Percentiles rank a stretch among this genome's conserved stretches.
Evolutionary conservation across 2,888 invertebrate genomes (phyloP).

Genomic region (Himalopsyche japonica): DNA sequence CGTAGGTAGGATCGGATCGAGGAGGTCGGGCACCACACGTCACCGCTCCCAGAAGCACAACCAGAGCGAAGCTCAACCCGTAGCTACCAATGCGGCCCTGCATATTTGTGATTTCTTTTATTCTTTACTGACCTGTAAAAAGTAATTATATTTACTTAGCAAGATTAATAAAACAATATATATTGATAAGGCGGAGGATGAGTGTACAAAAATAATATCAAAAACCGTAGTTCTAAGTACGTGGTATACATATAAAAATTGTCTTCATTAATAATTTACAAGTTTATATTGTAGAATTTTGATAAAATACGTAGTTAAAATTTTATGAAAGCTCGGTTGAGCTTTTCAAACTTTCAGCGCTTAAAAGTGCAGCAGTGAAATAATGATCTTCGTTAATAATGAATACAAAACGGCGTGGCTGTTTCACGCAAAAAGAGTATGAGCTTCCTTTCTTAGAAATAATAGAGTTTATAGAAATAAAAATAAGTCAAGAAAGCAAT

Average conservation of each 20-base stretch:
- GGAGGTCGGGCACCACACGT: slow-evolving; percentile 33
- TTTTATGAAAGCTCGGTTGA: not conserved
- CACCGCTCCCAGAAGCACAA: slow-evolving; percentile 27
- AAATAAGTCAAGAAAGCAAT: not conserved
- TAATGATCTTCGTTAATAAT: not conserved
- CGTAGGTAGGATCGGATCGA: slow-evolving; percentile 26
- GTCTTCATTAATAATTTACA: not conserved
- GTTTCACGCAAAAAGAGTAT: not conserved
- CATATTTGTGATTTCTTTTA: slow-evolving; percentile 19
- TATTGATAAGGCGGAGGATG: no score
- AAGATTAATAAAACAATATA: no score
- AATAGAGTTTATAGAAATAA: not conserved
- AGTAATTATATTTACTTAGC: not conserved
- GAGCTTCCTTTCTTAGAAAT: not conserved
- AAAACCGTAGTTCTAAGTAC: no score
- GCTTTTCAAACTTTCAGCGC: not conserved
- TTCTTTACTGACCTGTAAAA: not conserved
- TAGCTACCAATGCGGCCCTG: slow-evolving; percentile 22
- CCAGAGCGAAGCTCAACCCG: slow-evolving; percentile 21
- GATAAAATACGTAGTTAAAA: not conserved
- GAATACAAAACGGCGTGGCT: not conserved
- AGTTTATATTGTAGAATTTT: not conserved
- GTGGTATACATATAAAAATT: no score
- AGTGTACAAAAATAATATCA: no score
- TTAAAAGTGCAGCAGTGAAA: not conserved